Evolutionary conservation across 2,797 vertebrate species (phyloP).

Genomic region (Pampus argenteus): DNA sequence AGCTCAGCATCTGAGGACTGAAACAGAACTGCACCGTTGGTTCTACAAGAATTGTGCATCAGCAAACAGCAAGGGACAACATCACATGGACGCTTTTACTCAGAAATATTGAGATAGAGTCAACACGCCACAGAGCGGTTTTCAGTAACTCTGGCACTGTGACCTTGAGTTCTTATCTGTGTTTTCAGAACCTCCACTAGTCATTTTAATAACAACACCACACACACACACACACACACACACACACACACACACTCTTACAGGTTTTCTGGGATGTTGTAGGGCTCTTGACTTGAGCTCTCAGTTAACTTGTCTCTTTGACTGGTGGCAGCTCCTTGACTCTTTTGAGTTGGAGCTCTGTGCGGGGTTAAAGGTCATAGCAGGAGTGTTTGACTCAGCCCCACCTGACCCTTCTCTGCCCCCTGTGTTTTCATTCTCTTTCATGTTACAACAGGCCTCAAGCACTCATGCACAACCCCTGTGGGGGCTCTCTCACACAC

Average conservation of each 20-base stretch:
- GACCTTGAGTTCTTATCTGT: constrained; percentile 39
- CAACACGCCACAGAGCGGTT: neutral
- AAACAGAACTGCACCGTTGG: constrained; percentile 3
- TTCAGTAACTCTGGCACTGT: neutral
- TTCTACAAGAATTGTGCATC: neutral
- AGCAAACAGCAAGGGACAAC: neutral
- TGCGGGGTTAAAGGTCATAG: constrained; percentile 71
- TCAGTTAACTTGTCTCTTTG: constrained; percentile 72
- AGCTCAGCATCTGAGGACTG: constrained; percentile 9
- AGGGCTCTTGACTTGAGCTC: constrained; percentile 62
- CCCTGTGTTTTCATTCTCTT: constrained; percentile 76
- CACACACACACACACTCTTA: constrained; percentile 17
- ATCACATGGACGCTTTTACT: constrained; percentile 1
- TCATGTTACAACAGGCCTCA: constrained; percentile 78
- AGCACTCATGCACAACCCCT: constrained; percentile 73
- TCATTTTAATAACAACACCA: constrained; percentile 22
- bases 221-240: neutral
- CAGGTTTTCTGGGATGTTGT: constrained; percentile 13
- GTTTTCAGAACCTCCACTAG: neutral
- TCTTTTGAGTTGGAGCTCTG: constrained; percentile 68
- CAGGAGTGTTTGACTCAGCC: constrained; percentile 74
- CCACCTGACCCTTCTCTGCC: constrained; percentile 68
- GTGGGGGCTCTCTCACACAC: constrained; percentile 46
- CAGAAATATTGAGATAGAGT: constrained; percentile 7
- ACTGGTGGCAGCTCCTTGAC: constrained; percentile 72